phyloP scores from a whole-genome alignment of 1,140 invertebrate species.

The Tetraneura akinire region DNA sequence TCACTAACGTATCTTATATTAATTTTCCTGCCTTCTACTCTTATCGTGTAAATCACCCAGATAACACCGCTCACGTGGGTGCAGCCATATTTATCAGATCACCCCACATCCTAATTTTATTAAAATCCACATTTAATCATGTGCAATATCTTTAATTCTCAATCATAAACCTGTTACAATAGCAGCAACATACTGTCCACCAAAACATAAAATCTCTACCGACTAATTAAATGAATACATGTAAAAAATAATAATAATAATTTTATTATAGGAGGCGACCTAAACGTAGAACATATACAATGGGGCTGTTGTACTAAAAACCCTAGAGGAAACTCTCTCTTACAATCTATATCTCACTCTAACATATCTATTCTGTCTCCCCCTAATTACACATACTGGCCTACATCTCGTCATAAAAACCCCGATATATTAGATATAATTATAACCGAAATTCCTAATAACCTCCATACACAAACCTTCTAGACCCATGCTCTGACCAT shows the following conservation, averaged over 20 bases:
- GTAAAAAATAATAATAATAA: not conserved
- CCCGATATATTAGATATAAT: not conserved
- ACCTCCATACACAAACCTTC: not conserved
- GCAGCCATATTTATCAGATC: not conserved
- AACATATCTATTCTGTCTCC: not conserved
- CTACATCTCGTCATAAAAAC: not conserved
- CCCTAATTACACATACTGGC: not conserved
- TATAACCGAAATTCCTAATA: not conserved
- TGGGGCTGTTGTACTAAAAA: too few relatives aligned
- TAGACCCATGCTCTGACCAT: constrained; percentile 1
- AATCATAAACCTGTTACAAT: not conserved
- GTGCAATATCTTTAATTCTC: not conserved
- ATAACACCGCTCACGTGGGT: constrained; percentile 5
- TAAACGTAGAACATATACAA: too few relatives aligned
- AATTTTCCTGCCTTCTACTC: too few relatives aligned
- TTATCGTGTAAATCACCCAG: constrained; percentile 1
- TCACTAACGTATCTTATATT: too few relatives aligned
- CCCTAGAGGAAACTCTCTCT: too few relatives aligned
- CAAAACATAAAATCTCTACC: not conserved
- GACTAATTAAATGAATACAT: not conserved
- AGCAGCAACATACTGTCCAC: not conserved
- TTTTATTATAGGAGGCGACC: too few relatives aligned
- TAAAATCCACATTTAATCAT: not conserved
- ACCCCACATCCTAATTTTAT: not conserved
- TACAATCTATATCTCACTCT: too few relatives aligned